Base-by-base conservation (phyloP, 2,797 vertebrate species). In the Triplophysa bombifrons region DNA sequence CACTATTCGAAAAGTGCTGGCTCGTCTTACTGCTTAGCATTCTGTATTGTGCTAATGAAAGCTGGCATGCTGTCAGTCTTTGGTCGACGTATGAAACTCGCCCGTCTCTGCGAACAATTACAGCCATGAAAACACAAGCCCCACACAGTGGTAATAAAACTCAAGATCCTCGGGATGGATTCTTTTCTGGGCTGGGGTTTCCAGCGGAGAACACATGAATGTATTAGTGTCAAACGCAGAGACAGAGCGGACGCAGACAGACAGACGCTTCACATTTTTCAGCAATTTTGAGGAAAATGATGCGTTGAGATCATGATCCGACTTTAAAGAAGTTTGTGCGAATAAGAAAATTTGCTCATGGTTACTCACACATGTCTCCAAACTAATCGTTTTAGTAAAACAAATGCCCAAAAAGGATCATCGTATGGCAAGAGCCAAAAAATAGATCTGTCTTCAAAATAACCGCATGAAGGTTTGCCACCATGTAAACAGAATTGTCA, bases 81-180 rank as follows among this genome's bases (percentile, higher is more conserved):
- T 68, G 64, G 64, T 56, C 3, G 25, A 60, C 25, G 27, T 58
- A 48, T 68, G 53, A 76, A 76, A 68, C 16, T 48, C 6, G 25
- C n/a, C 51, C 25, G 64, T 41, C 65, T 68, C 38, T 68, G 65
- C 41, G 14, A 58, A 44, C 74, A 67, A 67, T 76, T 46, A 76
- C 17, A 0, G 38, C 5, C 34, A 17, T 48, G 56, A 50, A 30
- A 48, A 69, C 74, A 10, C 22, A n/a, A 12, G 30, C 44, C 72
- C n/a, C 27, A 51, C 0, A 8, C 34, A 51, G 63, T n/a, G 1
- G 16, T 66, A 25, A 30, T 66, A n/a, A 22, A 19, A 22, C 13
- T 67, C 17, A 19, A n/a, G 50, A 50, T 17, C 53, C 51, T 14
- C 20, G 34, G 63, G 38, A 30, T 76, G 7, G 2, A 44, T 67